Conservation (phyloP, 2,113 vertebrate genomes). For the Marmota flaviventris region DNA sequence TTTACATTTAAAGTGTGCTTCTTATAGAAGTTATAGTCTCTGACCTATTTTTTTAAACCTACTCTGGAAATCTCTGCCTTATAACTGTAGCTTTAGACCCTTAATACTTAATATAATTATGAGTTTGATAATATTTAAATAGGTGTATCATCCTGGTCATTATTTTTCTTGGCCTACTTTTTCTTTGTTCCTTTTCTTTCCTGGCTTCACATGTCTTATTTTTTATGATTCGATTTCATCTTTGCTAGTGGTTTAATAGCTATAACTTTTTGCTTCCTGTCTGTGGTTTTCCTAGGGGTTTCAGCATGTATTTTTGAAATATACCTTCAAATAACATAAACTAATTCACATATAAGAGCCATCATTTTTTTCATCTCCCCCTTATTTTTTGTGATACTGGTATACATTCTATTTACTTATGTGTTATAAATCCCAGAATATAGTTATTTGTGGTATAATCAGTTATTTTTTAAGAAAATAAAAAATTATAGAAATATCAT, state of each 20-base stretch:
- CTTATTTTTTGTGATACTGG: neutral
- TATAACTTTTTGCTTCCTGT: neutral
- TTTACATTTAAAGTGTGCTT: neutral
- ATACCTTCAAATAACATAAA: neutral
- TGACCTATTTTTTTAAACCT: neutral
- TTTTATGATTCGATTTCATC: neutral
- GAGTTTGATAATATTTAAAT: neutral
- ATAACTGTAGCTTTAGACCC: neutral
- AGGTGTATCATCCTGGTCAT: neutral
- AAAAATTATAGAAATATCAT: neutral
- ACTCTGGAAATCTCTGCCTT: neutral
- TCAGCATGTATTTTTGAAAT: neutral
- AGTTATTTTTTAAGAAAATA: neutral
- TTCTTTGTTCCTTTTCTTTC: neutral
- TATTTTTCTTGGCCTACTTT: neutral
- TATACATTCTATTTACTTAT: neutral
- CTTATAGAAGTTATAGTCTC: neutral
- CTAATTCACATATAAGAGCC: neutral
- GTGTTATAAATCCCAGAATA: neutral
- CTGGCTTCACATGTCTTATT: neutral
- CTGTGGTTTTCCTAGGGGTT: neutral
- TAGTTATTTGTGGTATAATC: neutral
- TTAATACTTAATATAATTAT: neutral
- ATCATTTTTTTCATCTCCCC: neutral
- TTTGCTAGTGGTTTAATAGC: neutral